phyloP scores from a whole-genome alignment of 2,113 vertebrate species.

The Nyctibius bracteatus region DNA sequence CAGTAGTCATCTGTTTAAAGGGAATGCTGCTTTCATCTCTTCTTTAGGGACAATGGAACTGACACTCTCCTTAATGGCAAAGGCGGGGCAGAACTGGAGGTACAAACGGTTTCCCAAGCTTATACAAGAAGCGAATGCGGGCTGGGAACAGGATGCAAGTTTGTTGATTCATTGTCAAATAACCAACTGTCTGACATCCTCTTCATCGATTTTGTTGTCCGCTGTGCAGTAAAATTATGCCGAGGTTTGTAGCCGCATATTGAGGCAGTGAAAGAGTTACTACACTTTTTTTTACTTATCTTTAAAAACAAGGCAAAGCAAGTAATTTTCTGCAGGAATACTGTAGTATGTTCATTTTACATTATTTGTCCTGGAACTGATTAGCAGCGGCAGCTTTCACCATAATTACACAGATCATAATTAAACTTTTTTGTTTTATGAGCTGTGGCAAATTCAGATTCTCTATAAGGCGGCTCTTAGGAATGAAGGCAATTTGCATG shows the following conservation, averaged over 20 bases:
- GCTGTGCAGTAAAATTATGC: neutral
- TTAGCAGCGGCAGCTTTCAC: neutral
- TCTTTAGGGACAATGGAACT: neutral
- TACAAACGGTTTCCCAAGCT: neutral
- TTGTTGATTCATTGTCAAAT: neutral
- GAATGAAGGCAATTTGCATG: neutral
- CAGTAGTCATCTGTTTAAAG: neutral
- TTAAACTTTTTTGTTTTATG: constrained; percentile 43
- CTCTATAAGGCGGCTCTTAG: neutral
- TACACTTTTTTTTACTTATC: neutral
- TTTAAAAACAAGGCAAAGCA: neutral
- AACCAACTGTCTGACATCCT: neutral
- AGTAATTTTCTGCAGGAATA: neutral
- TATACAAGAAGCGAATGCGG: neutral
- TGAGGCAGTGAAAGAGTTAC: neutral
- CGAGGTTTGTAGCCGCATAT: neutral
- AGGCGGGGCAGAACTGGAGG: neutral
- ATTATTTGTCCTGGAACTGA: constrained; percentile 39
- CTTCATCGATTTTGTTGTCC: neutral
- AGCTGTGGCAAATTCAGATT: constrained; percentile 14
- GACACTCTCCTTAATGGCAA: neutral
- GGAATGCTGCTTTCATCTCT: neutral
- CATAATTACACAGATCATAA: constrained; percentile 36
- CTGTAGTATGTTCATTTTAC: neutral
- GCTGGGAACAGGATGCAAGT: neutral